Evolutionary conservation across 2,113 vertebrate species (phyloP), one percentile per base, ranked within the genome.

Genomic region (Odocoileus virginianus): DNA sequence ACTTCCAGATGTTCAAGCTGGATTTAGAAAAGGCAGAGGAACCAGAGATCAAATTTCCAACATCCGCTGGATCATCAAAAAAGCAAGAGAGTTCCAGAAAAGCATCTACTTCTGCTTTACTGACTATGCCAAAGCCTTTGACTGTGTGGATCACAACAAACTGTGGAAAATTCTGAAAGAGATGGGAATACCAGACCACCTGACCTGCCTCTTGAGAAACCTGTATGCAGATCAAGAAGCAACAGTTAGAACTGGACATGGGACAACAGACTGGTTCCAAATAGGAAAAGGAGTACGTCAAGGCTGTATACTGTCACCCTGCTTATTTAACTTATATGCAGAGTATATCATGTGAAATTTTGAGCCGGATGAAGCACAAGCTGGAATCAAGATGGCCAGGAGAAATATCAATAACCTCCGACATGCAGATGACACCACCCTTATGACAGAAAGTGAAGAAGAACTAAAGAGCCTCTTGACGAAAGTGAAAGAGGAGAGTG

Each of bases 311-410:
- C n/a, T 19, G 15, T 36, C 16, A n/a, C 64, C 8, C 64, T 67
- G 4, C 33, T 67, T 67, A 67, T n/a, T 67, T n/a, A n/a, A 67
- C 33, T 67, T 67, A n/a, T 67, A n/a, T 67, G 8, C 16, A 67
- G 33, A 19, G 16, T n/a, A n/a, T 17, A n/a, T 67, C 64, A n/a
- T 5, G 64, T 0, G 1, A 36, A 67, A 67, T 67, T 16, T 33
- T 2, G 4, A 4, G 16, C 16, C n/a, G 64, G 16, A 67, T 19
- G 64, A 67, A n/a, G 33, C 64, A n/a, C 9, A 67, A 36, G 64
- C 64, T 19, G 33, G 64, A 67, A 67, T 67, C 64, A 67, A 67
- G 16, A 19, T 10, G 9, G 15, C 33, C 1, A 0, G 4, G 8
- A 67, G 16, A n/a, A 67, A 67, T n/a, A 2, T 67, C 33, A 67